Conservation (phyloP, 2,797 vertebrate species). For the Aulostomus chinensis region DNA sequence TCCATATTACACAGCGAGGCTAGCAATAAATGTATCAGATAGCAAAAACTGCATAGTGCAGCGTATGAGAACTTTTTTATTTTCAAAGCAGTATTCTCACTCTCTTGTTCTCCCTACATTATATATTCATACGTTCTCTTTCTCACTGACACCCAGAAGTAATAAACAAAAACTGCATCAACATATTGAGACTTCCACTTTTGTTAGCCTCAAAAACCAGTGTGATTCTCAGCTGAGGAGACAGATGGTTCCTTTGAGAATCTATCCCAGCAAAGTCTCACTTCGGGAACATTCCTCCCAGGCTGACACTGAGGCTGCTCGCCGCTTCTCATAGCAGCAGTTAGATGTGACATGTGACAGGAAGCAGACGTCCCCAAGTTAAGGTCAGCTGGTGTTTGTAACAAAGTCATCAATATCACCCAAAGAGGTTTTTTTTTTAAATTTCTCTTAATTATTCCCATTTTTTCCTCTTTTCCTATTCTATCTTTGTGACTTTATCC, state of each 20-base stretch:
- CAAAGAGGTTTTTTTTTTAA: too few species aligned
- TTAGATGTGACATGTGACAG: slow-evolving; percentile 21
- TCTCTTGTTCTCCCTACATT: too few species aligned
- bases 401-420: too few species aligned
- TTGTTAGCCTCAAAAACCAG: too few species aligned
- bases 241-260: slow-evolving; percentile 78
- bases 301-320: slow-evolving; percentile 14
- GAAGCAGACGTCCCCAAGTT: slow-evolving; percentile 6
- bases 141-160: slow-evolving; percentile 20
- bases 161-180: too few species aligned
- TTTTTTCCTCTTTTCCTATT: background rate
- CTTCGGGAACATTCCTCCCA: slow-evolving; percentile 34
- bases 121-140: too few species aligned
- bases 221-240: slow-evolving; percentile 60
- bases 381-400: slow-evolving; percentile 23
- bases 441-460: slow-evolving; percentile 1
- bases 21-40: too few species aligned
- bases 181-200: too few species aligned
- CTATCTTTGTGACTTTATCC: slow-evolving; percentile 23
- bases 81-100: too few species aligned
- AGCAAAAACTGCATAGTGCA: too few species aligned
- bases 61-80: background rate
- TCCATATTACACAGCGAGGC: too few species aligned
- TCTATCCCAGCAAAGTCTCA: slow-evolving; percentile 62
- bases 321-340: slow-evolving; percentile 7